Base-by-base conservation (phyloP, 2,888 invertebrate genomes). In the Megalurothrips usitatus region DNA sequence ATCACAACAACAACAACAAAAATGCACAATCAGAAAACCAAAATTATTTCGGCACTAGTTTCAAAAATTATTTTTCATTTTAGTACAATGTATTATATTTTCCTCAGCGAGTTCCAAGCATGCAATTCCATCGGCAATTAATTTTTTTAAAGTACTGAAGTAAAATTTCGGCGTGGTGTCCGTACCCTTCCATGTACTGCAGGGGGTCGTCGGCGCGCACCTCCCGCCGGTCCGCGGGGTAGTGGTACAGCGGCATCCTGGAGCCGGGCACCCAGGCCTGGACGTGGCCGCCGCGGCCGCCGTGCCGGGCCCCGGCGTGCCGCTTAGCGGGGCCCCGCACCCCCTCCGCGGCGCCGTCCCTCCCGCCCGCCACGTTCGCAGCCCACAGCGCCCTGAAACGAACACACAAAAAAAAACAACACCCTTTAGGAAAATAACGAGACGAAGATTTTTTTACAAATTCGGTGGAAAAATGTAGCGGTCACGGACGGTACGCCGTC, bases 111-210 rank as follows among this genome's bases (percentile, higher is more conserved):
- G 3, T 52, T 52, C 10, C 52, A 8, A 19, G 52, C 1, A 52
- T 52, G 10, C 10, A 52, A 10, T 17, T 17, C 58, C n/a, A 58
- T 14, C 17, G 58, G 4, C 17, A 6, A 17, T 14, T 4, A 19
- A 58, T 58, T 12, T 58, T 10, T 19, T 12, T 11, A 49, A 49
- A 49, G 14, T 49, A 49, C 10, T 14, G 49, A 49, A 11, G 14
- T 49, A 49, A 49, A 9, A 52, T 68, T 23, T 68, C 23, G 63
- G 4, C 68, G 12, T 9, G 23, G 9, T 10, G 23, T 23, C 11
- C 68, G 8, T 26, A 75, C 68, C 68, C 68, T 26, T 75, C 68
- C 68, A 75, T 23, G 68, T 75, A 75, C 68, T 75, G 68, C 68
- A 75, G 68, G 23, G 12, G 23, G 26, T 26, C 68, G 23, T 75